Base-by-base conservation (phyloP, 2,888 invertebrate species). In the Criorhina ranunculi region DNA sequence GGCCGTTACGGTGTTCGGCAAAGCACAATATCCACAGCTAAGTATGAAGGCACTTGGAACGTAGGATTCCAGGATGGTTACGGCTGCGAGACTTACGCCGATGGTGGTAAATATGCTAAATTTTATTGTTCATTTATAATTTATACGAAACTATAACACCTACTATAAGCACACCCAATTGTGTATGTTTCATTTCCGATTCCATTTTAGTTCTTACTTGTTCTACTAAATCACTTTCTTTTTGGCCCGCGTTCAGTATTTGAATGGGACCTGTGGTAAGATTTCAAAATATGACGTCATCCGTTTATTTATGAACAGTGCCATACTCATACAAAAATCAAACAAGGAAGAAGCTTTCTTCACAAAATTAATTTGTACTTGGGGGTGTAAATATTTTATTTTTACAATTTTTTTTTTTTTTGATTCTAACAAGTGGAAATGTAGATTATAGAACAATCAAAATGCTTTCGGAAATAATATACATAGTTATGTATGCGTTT, bases 51-150 rank as follows among this genome's bases (percentile, higher is more conserved):
- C 90, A 98, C 98, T 86, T 99, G 99, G 99, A 98, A 99, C 88
- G 97, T 97, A 89, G 99, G 99, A 88, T 95, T 99, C 85, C 99
- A 99, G 93, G 99, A 99, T 92, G 99, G 99, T 88, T 99, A 99
- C 93, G 99, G 99, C 88, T 98, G 98, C 60, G 99, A 99, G 93
- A 99, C 98, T 82, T 99, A 99, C 92, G 99, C 99, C 80, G 99
- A 99, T 93, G 98, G 98, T 92, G 99, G 99, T 99, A 92, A 95
- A 95, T 93, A 40, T 53, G 5, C 9, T 24, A 8, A 29, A 17
- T 62, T 42, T 35, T 24, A 4, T 8, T 9, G 35, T 64, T 17
- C 9, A 9, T 33, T 37, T 17, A 46, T 55, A 60, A 46, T 35
- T 64, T 53, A 64, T 60, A 19, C 15, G 44, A 31, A 19, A 60